Conservation (phyloP, 2,113 vertebrate genomes). For the Daubentonia madagascariensis region DNA sequence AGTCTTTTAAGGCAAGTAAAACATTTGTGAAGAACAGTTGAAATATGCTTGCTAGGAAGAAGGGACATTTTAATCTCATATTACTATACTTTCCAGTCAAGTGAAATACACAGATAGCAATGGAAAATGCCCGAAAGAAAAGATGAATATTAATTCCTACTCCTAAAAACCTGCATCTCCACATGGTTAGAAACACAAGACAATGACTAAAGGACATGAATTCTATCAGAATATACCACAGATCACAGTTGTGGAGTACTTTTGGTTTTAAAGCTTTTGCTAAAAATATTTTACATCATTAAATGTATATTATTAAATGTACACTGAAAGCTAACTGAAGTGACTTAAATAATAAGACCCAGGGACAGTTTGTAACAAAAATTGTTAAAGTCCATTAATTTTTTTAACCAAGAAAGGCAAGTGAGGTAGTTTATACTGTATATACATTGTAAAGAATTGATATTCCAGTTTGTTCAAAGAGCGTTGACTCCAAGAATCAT, state of each 20-base stretch:
- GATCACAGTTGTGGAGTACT: not conserved
- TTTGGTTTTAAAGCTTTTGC: constrained; percentile 38
- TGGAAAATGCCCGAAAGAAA: constrained; percentile 21
- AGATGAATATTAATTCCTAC: not conserved
- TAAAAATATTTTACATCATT: constrained; percentile 56
- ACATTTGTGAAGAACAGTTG: not conserved
- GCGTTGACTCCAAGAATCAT: not conserved
- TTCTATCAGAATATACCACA: not conserved
- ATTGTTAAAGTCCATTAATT: constrained; percentile 55
- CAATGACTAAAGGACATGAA: constrained; percentile 18
- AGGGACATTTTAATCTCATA: not conserved
- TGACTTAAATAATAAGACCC: constrained; percentile 53
- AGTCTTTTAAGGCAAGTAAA: not conserved
- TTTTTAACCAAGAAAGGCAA: constrained; percentile 66
- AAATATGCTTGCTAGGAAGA: not conserved
- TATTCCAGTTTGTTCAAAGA: constrained; percentile 67
- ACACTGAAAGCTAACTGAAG: constrained; percentile 47
- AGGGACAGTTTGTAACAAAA: constrained; percentile 53
- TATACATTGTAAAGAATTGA: constrained; percentile 29
- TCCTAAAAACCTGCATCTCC: not conserved
- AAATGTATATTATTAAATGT: constrained; percentile 39
- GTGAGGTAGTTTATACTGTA: constrained; percentile 83
- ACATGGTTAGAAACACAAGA: not conserved
- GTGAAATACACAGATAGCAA: not conserved
- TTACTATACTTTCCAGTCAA: constrained; percentile 65